These are phyloP conservation scores for Pogona vitticeps DNA, from an alignment of 2,113 vertebrate species.

Conservation along the genomic window DNA sequence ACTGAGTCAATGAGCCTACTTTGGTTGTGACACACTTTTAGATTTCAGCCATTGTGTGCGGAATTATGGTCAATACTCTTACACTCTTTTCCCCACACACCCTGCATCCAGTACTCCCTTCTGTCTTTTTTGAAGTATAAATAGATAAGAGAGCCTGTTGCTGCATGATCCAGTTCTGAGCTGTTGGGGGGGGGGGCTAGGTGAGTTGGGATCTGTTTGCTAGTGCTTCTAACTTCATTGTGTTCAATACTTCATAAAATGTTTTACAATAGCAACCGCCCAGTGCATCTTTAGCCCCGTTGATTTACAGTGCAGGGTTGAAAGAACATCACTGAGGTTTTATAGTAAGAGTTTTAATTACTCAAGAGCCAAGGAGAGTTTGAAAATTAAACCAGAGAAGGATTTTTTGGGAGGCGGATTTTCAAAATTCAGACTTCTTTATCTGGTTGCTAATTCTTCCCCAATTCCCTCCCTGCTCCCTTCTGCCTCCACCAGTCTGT, in stretches of 20 bases:
- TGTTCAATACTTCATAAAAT: conserved; percentile 4
- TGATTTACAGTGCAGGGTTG: conserved; percentile 16
- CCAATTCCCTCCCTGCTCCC: not conserved
- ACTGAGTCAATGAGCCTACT: no score
- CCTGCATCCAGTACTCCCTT: no score
- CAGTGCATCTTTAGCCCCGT: not conserved
- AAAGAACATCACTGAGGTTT: conserved; percentile 15
- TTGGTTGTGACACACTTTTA: no score
- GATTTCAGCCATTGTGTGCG: no score
- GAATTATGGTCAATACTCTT: no score
- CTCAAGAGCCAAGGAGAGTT: conserved; percentile 8
- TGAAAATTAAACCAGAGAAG: conserved; percentile 44
- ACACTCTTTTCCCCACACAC: no score
- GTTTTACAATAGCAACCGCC: not conserved
- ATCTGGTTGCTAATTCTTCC: not conserved
- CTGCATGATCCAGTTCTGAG: not conserved
- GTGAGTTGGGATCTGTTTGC: not conserved
- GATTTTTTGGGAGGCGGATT: not conserved
- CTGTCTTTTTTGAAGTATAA: no score
- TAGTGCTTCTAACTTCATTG: not conserved
- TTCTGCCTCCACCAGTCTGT: not conserved
- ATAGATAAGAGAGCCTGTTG: no score
- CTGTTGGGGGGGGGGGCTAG: not conserved
- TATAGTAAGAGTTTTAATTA: not conserved
- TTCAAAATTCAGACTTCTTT: conserved; percentile 21